Base-by-base conservation (phyloP, 2,888 invertebrate species). In the Drosophila limbata region DNA sequence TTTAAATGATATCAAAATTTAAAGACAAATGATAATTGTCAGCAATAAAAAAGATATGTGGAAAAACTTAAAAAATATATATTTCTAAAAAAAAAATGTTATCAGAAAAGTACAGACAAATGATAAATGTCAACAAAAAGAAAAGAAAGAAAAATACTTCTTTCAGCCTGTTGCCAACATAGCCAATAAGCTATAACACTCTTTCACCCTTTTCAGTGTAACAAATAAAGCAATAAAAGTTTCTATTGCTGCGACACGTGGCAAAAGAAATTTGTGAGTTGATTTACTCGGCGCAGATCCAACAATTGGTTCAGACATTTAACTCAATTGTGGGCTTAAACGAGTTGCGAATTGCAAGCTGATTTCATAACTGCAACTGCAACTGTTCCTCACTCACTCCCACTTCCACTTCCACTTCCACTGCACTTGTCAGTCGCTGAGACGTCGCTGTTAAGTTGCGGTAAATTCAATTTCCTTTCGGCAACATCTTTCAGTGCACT, bases 401-500 rank as follows among this genome's bases (percentile, higher is more conserved):
- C 6, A 21, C 21, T 28, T 2, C 21, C 3, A n/a, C n/a, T n/a
- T n/a, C 9, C 19, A 9, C 13, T 11, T n/a, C 17, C 19, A 15
- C 4, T 21, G 4, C 28, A 15, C 17, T 10, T 37, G 28, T 15
- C n/a, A 19, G 15, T 15, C 31, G 11, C n/a, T 11, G 19, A 28
- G 6, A 25, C 25, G 33, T 37, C 50, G 21, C 37, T 57, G 51
- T 73, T 61, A 77, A 72, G 48, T 81, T 77, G 74, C 56, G 51
- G 68, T 42, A 77, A 79, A 83, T 83, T 83, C 69, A 85, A 83
- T 85, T 83, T 77, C 39, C 65, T 53, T 71, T 60, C 63, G 81
- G 84, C 84, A 61, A 71, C 51, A 65, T 45, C 42, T 69, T 65
- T 45, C 77, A 64, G 70, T 70, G 70, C 83, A 84, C 87, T 87